Evolutionary conservation across 2,113 vertebrate species (phyloP).

Genomic region (Megatriorchis doriae): DNA sequence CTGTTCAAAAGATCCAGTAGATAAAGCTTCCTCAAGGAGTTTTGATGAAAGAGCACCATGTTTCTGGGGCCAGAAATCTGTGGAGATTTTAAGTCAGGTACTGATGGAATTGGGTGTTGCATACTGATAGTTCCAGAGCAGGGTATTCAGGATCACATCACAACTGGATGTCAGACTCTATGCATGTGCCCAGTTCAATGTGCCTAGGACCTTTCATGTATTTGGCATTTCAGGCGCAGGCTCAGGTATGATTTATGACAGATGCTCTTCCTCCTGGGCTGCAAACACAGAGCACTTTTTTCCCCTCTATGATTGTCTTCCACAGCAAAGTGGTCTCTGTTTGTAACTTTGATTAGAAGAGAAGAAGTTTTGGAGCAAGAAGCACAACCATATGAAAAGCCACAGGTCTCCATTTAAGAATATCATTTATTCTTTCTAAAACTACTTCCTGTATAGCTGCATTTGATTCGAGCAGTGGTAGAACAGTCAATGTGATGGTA

Average conservation of each 20-base stretch:
- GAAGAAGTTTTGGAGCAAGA: neutral
- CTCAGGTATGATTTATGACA: neutral
- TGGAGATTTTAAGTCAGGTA: neutral
- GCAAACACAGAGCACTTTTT: neutral
- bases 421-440: neutral
- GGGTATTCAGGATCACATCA: neutral
- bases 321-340: neutral
- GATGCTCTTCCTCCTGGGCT: neutral
- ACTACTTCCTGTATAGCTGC: neutral
- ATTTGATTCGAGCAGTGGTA: neutral
- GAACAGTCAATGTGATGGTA: neutral
- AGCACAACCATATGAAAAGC: neutral
- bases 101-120: neutral
- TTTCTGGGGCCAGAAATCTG: neutral
- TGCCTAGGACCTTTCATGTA: neutral
- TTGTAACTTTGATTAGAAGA: neutral
- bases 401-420: neutral
- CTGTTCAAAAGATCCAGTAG: neutral
- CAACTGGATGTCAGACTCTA: neutral
- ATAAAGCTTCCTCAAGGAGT: neutral
- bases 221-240: neutral
- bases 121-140: neutral
- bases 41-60: neutral
- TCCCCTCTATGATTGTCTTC: neutral
- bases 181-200: fast-evolving